phyloP scores from a whole-genome alignment of 2,113 vertebrate species.

The Bubo scandiacus region DNA sequence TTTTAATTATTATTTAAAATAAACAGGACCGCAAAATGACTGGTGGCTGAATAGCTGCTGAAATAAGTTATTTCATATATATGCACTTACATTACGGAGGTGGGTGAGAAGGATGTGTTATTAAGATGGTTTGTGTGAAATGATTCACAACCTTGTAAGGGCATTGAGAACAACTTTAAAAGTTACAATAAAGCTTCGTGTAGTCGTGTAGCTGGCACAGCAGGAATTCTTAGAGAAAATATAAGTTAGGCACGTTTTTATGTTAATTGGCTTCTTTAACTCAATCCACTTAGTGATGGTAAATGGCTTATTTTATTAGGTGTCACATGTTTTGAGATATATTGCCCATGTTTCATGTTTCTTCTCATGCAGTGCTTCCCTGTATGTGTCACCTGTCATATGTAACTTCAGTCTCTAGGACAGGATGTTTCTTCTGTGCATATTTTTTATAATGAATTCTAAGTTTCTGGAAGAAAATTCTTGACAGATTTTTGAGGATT shows the following conservation, averaged over 20 bases:
- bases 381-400: background rate
- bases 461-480: background rate
- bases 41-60: background rate
- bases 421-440: background rate
- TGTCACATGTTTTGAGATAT: accelerated
- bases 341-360: background rate
- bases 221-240: background rate
- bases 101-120: background rate
- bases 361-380: background rate
- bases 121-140: background rate
- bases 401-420: background rate
- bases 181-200: background rate
- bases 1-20: background rate
- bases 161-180: background rate
- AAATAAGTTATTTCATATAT: background rate
- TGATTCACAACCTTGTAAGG: background rate
- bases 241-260: background rate
- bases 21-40: background rate
- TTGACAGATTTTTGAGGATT: background rate
- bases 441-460: background rate
- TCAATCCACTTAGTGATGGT: background rate
- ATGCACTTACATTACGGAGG: accelerated
- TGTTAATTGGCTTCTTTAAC: background rate
- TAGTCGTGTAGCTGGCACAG: background rate
- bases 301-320: background rate